Conservation (phyloP, 37 sponge, comb jelly and placozoan genomes). For the Petrosia ficiformis region DNA sequence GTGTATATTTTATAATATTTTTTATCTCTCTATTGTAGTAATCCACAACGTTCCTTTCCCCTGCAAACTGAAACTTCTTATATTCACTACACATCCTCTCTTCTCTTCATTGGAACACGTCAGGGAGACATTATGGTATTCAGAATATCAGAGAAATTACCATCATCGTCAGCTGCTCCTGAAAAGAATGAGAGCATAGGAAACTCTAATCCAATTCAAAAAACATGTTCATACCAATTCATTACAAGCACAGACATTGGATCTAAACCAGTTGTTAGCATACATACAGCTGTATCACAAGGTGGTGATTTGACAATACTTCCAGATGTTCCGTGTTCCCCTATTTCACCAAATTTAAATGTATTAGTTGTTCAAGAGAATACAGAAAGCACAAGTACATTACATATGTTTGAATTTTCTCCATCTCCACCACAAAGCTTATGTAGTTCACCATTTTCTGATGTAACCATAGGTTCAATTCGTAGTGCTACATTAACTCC, state of each 20-base stretch:
- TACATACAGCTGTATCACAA: neutral
- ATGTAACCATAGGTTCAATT: neutral
- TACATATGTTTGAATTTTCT: neutral
- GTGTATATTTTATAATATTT: too few relatives aligned
- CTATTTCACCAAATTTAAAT: neutral
- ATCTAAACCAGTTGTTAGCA: neutral
- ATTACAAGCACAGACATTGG: neutral
- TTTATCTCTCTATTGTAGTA: too few relatives aligned
- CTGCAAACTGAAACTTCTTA: conserved; percentile 25
- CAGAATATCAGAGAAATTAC: conserved; percentile 1
- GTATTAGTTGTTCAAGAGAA: neutral
- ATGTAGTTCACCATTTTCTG: neutral
- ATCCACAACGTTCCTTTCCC: neutral
- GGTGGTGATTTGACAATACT: neutral
- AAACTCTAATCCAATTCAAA: too few relatives aligned
- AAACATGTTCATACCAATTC: neutral
- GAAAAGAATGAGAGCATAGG: too few relatives aligned
- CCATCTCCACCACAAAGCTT: neutral
- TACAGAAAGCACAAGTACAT: neutral
- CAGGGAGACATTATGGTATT: conserved; percentile 60
- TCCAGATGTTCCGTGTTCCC: neutral
- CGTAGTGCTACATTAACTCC: neutral
- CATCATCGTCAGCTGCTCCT: neutral
- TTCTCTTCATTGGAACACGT: conserved; percentile 51
- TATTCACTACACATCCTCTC: conserved; percentile 16